Evolutionary conservation across 1,140 invertebrate genomes (phyloP), one percentile per base, ranked within the genome.

Genomic region (Cydia amplana): DNA sequence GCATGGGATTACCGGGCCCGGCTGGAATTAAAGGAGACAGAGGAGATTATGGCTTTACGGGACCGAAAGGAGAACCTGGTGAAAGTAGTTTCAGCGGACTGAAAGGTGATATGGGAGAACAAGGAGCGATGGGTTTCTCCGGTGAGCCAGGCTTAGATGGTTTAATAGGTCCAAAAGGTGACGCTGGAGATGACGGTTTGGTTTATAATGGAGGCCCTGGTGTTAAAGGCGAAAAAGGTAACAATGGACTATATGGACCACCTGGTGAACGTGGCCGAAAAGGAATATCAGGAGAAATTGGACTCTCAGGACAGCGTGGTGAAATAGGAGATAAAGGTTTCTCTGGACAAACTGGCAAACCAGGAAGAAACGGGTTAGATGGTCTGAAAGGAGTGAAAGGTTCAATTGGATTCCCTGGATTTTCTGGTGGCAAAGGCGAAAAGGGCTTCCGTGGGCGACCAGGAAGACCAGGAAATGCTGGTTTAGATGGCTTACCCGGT

Each of bases 11-110:
- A 36, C 91, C 79, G 63, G 94, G 94, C 1, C 94, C 94, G 74
- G 94, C 94, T 77, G 96, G 96, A 72, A 91, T 93, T 16, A 95
- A 96, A 89, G 96, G 96, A 77, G 93, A 94, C 16, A 74, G 84
- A 4, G 96, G 96, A 18, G 93, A 94, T 55, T 81, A 85, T 18
- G 88, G 88, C 9, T 75, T 75, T 7, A 63, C 65, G 14, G 90
- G 89, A 64, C 49, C 74, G 46, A 77, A 84, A 82, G 93, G 94
- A 51, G 70, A 78, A n/a, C 87, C 88, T n/a, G 95, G 95, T 76
- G 91, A 93, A 55, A 85, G 88, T 78, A 94, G 94, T 77, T n/a
- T 77, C n/a, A 78, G 73, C n/a, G 94, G 94, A 18, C 12, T 83
- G 7, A 87, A 83, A 77, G 94, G 94, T 55, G 85, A 89, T 64